A percentile compares a stretch with the other conserved stretches of the same genome.
Evolutionary conservation across 64 coral and sea anemone species (phyloP).

Genomic region (Catalaphyllia jardinei): DNA sequence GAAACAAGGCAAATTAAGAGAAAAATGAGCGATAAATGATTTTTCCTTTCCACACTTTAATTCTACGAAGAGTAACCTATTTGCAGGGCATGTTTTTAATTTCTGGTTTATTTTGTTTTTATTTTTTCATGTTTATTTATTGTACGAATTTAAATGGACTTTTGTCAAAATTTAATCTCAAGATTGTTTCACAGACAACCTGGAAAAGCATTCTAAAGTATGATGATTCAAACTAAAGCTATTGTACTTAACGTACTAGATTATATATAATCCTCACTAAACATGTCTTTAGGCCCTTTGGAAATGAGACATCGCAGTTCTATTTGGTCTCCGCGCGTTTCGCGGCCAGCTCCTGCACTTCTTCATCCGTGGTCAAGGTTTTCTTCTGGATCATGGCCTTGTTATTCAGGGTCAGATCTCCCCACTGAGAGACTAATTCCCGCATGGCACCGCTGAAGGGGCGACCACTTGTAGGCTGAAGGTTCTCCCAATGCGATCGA

Average conservation of each 20-base stretch:
- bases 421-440: background rate
- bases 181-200: no score
- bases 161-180: no score
- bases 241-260: background rate
- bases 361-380: background rate
- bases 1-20: no score
- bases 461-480: background rate
- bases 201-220: background rate
- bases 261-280: background rate
- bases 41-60: no score
- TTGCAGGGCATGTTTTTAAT: no score
- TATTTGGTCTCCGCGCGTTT: background rate
- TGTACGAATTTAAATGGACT: no score
- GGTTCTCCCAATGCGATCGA: slow-evolving; percentile 4
- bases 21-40: no score
- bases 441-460: background rate
- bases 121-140: no score
- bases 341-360: background rate
- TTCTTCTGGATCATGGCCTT: slow-evolving; percentile 7
- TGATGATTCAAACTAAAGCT: background rate
- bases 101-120: no score
- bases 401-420: background rate
- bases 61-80: no score
- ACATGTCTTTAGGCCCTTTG: background rate
- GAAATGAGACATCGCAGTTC: background rate